Conservation (phyloP, 1,140 invertebrate genomes). For the Brachionus manjavacas region DNA sequence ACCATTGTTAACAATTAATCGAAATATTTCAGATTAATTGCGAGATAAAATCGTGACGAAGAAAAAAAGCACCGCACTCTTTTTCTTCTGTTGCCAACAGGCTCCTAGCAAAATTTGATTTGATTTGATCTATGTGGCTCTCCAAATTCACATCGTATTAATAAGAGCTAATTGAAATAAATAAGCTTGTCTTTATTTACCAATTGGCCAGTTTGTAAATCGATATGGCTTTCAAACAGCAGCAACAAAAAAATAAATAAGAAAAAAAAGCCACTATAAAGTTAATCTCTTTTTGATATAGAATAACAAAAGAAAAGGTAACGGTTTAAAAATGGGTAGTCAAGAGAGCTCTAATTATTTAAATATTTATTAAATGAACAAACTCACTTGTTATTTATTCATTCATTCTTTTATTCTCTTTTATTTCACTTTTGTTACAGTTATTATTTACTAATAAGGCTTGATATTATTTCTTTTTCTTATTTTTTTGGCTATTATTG, state of each 20-base stretch:
- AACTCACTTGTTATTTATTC: conserved; percentile 37
- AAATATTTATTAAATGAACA: conserved; percentile 37
- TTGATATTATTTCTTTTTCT: not conserved
- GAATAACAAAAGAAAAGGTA: conserved; percentile 33
- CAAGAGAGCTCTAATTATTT: conserved; percentile 20
- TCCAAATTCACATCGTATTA: not conserved
- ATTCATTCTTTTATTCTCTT: not conserved
- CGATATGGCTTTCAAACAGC: not conserved
- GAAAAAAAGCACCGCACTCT: not conserved
- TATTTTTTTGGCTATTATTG: not conserved
- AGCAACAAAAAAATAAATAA: not conserved
- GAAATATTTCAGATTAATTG: conserved; percentile 7
- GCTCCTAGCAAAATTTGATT: not conserved
- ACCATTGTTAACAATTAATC: conserved; percentile 22
- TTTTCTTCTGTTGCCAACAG: not conserved
- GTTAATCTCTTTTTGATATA: conserved; percentile 34
- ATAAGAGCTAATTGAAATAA: not conserved
- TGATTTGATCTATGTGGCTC: not conserved
- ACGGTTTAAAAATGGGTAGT: conserved; percentile 24
- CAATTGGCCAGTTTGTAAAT: not conserved
- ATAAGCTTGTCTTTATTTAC: not conserved
- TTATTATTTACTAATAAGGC: conserved; percentile 36
- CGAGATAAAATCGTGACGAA: not conserved
- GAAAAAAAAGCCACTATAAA: not conserved
- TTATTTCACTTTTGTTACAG: conserved; percentile 6